phyloP scores from a whole-genome alignment of 2,797 vertebrate genomes.

The Esox lucius region DNA sequence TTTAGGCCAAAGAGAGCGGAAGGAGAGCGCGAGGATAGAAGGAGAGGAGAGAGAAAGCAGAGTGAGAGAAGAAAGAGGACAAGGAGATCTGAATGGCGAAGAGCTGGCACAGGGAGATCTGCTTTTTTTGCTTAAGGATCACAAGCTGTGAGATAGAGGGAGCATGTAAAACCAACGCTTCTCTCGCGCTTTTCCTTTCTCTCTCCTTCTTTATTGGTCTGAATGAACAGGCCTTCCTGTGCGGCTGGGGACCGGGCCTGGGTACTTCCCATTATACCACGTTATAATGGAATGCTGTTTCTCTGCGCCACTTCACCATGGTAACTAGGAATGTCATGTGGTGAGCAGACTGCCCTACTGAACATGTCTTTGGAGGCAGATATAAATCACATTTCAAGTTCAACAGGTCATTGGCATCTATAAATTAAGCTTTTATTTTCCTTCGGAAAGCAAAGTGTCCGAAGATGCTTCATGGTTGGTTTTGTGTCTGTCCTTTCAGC shows the following conservation, averaged over 20 bases:
- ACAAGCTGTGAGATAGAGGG: constrained; percentile 76
- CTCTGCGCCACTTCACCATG: constrained; percentile 80
- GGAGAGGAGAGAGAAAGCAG: too few species aligned
- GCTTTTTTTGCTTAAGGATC: constrained; percentile 80
- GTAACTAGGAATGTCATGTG: constrained; percentile 82
- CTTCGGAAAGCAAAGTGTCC: background rate
- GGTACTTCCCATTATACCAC: constrained; percentile 59
- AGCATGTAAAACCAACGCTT: constrained; percentile 77
- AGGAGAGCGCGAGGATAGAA: too few species aligned
- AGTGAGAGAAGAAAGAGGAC: constrained; percentile 30
- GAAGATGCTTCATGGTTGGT: background rate
- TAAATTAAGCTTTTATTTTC: background rate
- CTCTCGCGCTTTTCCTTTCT: constrained; percentile 21
- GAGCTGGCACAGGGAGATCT: constrained; percentile 79
- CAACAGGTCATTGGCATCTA: background rate
- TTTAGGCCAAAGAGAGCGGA: too few species aligned
- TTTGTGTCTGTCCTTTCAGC: too few species aligned
- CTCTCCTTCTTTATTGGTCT: constrained; percentile 17
- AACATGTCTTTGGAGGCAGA: background rate
- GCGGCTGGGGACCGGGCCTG: constrained; percentile 59
- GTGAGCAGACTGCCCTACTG: background rate
- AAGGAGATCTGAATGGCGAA: constrained; percentile 81
- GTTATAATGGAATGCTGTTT: constrained; percentile 87
- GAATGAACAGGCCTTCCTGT: constrained; percentile 90
- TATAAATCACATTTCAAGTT: background rate